Conservation (phyloP, 2,888 invertebrate genomes). For the Rhodophaea formosa region DNA sequence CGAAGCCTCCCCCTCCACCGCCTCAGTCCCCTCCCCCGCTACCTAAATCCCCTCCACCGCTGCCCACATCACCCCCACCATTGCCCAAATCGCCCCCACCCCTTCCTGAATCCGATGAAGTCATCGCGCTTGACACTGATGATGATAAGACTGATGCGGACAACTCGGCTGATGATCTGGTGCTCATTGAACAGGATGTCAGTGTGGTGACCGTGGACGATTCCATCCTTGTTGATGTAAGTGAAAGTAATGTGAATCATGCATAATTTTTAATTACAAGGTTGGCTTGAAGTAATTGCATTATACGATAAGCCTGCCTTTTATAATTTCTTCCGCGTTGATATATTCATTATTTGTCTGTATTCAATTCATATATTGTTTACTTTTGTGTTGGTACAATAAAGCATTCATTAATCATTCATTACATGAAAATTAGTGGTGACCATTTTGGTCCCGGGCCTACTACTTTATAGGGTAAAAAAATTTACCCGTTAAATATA, state of each 20-base stretch:
- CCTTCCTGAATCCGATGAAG: constrained; percentile 1
- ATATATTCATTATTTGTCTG: too few species aligned
- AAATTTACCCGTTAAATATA: too few species aligned
- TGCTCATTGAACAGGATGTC: constrained; percentile 39
- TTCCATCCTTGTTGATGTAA: constrained; percentile 41
- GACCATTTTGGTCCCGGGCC: too few species aligned
- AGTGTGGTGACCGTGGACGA: constrained; percentile 10
- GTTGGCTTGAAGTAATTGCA: too few species aligned
- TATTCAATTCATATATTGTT: too few species aligned
- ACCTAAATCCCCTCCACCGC: constrained; percentile 13
- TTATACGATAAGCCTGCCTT: too few species aligned
- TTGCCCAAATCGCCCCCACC: constrained; percentile 29
- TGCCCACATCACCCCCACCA: constrained; percentile 35
- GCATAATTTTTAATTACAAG: too few species aligned
- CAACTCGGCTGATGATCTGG: constrained; percentile 40
- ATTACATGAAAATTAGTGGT: too few species aligned
- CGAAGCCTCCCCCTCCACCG: constrained; percentile 40
- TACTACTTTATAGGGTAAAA: too few species aligned
- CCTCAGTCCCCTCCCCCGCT: constrained; percentile 36
- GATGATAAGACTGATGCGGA: constrained; percentile 20
- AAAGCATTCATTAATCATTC: too few species aligned
- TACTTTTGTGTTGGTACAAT: too few species aligned
- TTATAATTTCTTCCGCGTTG: too few species aligned
- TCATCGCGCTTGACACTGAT: constrained; percentile 3
- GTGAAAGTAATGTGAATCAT: constrained; percentile 25